Evolutionary conservation across 2,113 vertebrate species (phyloP).

Genomic region (Gobius niger): DNA sequence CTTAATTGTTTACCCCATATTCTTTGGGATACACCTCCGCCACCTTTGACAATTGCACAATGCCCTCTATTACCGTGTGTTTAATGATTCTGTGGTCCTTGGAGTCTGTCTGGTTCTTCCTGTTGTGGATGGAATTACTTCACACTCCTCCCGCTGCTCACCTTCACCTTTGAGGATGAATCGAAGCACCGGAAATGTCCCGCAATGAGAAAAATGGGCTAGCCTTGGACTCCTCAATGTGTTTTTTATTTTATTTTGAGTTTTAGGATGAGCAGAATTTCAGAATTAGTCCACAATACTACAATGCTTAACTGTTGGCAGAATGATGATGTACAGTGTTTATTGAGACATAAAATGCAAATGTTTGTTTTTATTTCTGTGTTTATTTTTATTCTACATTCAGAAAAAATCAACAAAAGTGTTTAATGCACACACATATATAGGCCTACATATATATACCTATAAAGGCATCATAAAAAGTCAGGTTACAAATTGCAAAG

Average conservation of each 20-base stretch:
- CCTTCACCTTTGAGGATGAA: not conserved
- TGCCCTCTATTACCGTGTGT: not conserved
- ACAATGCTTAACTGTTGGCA: too few relatives aligned
- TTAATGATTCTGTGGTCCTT: not conserved
- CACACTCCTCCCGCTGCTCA: not conserved
- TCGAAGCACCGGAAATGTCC: not conserved
- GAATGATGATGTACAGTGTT: too few relatives aligned
- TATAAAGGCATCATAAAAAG: too few relatives aligned
- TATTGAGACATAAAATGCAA: too few relatives aligned
- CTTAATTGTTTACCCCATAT: not conserved
- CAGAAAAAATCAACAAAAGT: too few relatives aligned
- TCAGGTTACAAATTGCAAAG: too few relatives aligned
- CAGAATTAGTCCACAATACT: too few relatives aligned
- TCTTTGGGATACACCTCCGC: not conserved
- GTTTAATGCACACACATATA: too few relatives aligned
- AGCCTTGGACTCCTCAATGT: not conserved
- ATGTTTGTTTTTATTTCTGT: too few relatives aligned
- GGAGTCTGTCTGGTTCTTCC: not conserved
- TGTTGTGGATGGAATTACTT: constrained; percentile 4
- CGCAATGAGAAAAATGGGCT: not conserved
- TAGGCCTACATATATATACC: too few relatives aligned
- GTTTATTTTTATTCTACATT: too few relatives aligned
- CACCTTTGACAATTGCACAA: not conserved
- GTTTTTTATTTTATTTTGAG: not conserved
- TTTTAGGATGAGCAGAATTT: too few relatives aligned